These are phyloP conservation scores for Cephalotes varians DNA, from an alignment of 2,888 invertebrate species.

Conservation along the genomic window DNA sequence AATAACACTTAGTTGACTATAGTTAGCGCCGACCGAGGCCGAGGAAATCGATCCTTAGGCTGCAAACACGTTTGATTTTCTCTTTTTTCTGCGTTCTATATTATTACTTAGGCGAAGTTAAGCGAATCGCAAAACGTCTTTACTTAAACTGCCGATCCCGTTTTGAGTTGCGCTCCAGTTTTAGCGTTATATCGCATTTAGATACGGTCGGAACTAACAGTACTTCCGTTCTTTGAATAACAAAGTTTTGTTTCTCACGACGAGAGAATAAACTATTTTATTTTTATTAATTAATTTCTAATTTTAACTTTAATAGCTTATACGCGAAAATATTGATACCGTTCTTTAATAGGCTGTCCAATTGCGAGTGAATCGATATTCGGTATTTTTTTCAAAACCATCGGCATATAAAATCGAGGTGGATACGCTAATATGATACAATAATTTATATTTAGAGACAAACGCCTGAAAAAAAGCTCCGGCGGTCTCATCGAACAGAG, in stretches of 20 bases:
- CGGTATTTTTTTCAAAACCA: neutral
- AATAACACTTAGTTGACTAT: constrained; percentile 9
- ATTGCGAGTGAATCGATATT: neutral
- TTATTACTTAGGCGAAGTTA: neutral
- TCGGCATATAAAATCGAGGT: neutral
- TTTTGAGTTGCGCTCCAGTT: constrained; percentile 6
- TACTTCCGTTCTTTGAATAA: neutral
- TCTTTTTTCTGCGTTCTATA: neutral
- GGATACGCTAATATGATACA: neutral
- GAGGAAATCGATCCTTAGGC: constrained; percentile 27
- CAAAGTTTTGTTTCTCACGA: neutral
- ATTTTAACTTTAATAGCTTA: constrained; percentile 1
- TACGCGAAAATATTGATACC: neutral
- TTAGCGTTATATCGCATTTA: neutral
- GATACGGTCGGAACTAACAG: neutral
- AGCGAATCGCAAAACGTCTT: neutral
- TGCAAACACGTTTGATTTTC: neutral
- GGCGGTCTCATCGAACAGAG: constrained; percentile 51
- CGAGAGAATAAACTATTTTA: neutral
- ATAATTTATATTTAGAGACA: constrained; percentile 64
- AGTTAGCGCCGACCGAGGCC: constrained; percentile 23
- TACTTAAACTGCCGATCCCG: neutral
- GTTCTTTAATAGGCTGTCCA: neutral
- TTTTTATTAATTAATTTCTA: neutral
- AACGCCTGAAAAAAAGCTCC: constrained; percentile 51